Conservation (phyloP, 1,140 invertebrate species). For the Steinernema feltiae region DNA sequence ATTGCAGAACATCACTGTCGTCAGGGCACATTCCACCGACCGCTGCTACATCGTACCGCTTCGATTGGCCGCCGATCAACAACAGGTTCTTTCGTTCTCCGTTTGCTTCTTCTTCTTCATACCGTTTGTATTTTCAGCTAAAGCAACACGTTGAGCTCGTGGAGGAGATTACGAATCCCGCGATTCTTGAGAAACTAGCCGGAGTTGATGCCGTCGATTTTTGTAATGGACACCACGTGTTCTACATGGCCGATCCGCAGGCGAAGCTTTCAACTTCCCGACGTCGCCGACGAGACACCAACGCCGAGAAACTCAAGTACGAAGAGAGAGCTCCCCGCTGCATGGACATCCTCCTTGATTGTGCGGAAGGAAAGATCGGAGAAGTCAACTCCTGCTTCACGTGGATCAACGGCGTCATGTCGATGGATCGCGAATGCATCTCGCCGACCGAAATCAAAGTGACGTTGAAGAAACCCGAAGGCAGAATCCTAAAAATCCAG, state of each 20-base stretch:
- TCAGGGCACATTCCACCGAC: conserved; percentile 9
- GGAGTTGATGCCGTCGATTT: conserved; percentile 11
- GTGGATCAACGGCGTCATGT: conserved; percentile 18
- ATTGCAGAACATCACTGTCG: conserved; percentile 16
- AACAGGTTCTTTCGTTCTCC: conserved; percentile 1
- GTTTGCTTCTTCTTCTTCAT: background rate
- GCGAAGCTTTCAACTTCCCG: background rate
- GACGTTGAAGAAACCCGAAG: conserved; percentile 10
- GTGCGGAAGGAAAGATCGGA: conserved; percentile 13
- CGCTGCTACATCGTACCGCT: conserved; percentile 17
- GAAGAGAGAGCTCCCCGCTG: conserved; percentile 18
- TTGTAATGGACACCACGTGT: background rate
- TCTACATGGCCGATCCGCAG: conserved; percentile 13
- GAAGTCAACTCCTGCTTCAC: conserved; percentile 19
- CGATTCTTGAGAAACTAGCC: background rate
- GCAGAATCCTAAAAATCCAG: conserved; percentile 10
- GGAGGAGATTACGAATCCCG: background rate
- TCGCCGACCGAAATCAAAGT: conserved; percentile 14
- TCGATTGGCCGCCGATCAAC: background rate
- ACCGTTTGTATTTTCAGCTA: background rate
- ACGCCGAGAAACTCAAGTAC: conserved; percentile 4
- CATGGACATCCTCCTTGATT: conserved; percentile 21
- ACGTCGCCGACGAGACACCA: background rate
- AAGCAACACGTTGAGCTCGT: conserved; percentile 12
- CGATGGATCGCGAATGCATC: conserved; percentile 16